phyloP scores from a whole-genome alignment of 2,888 invertebrate genomes.

The Pyrocoelia pectoralis region DNA sequence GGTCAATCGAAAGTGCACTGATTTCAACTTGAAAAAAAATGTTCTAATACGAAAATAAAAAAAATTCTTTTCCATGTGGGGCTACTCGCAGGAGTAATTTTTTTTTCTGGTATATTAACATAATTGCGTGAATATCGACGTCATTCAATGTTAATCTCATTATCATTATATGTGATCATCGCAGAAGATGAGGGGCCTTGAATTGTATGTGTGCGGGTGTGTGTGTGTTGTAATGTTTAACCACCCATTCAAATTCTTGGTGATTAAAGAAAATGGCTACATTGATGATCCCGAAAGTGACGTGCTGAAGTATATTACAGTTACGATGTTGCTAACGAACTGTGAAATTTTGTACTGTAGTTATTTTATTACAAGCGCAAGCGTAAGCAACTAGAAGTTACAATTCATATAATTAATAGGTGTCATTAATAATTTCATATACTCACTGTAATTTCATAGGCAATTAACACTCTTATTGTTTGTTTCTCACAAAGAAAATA shows the following conservation, averaged over 20 bases:
- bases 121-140: constrained; percentile 12
- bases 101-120: not conserved
- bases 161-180: constrained; percentile 17
- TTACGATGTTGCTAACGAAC: not conserved
- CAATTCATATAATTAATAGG: too few species aligned
- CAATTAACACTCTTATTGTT: too few species aligned
- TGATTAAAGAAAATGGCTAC: constrained; percentile 1
- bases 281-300: not conserved
- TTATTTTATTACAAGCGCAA: too few species aligned
- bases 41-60: not conserved
- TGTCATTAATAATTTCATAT: too few species aligned
- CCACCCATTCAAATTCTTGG: constrained; percentile 29
- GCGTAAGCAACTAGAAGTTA: too few species aligned
- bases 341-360: too few species aligned
- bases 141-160: constrained; percentile 27
- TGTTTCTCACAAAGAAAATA: too few species aligned
- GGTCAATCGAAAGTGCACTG: constrained; percentile 1
- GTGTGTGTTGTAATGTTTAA: constrained; percentile 13
- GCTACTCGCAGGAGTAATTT: not conserved
- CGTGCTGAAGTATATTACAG: not conserved
- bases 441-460: too few species aligned
- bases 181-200: constrained; percentile 27
- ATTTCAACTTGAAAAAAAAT: not conserved
- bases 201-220: constrained; percentile 17
- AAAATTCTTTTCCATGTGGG: not conserved